phyloP scores from a whole-genome alignment of 2,797 vertebrate genomes.

The Gadopsis marmoratus region DNA sequence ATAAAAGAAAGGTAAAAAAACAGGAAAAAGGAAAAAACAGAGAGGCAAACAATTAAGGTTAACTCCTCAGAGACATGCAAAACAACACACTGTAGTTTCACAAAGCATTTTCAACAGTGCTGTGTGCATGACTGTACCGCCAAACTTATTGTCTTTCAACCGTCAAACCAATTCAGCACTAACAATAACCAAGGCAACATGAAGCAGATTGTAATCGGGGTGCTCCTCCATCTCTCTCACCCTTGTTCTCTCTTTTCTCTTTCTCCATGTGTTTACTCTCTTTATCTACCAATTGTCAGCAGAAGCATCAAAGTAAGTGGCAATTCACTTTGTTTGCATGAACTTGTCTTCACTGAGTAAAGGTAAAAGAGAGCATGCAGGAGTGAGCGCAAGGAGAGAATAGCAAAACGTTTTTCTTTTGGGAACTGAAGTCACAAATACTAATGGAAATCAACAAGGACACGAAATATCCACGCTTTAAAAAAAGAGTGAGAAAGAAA shows the following conservation, averaged over 20 bases:
- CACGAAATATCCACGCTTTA: conserved; percentile 6
- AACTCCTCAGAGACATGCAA: conserved; percentile 52
- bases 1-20: not conserved
- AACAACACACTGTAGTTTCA: conserved; percentile 23
- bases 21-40: not conserved
- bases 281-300: conserved; percentile 60
- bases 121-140: conserved; percentile 45
- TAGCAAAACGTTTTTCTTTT: conserved; percentile 30
- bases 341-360: conserved; percentile 49
- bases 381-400: conserved; percentile 23
- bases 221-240: conserved; percentile 33
- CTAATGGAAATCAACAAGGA: conserved; percentile 26
- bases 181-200: conserved; percentile 63
- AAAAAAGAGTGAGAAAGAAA: not conserved
- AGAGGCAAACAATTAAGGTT: conserved; percentile 27
- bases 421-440: conserved; percentile 22
- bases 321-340: conserved; percentile 63
- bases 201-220: conserved; percentile 66
- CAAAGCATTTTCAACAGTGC: conserved; percentile 38
- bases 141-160: conserved; percentile 67
- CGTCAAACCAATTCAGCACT: conserved; percentile 60
- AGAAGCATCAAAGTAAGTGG: conserved; percentile 57
- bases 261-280: conserved; percentile 63
- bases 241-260: conserved; percentile 40
- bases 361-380: conserved; percentile 31